phyloP scores from a whole-genome alignment of 64 coral and sea anemone genomes.

The Hydrozoanthus tunicans region DNA sequence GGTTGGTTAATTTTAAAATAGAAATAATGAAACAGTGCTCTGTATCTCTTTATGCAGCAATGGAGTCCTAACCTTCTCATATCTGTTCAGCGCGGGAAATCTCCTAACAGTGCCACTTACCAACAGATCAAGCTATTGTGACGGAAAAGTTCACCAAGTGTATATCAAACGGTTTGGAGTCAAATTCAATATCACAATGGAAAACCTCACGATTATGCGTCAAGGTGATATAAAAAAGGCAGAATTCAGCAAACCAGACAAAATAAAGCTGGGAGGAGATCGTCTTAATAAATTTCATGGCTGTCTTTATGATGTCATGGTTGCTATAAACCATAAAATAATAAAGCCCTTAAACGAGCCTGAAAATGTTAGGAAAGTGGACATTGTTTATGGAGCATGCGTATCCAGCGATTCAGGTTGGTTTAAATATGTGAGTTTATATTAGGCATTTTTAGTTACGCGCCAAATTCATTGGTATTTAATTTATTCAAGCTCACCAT shows the following conservation, averaged over 20 bases:
- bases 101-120: background rate
- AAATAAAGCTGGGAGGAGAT: slow-evolving; percentile 38
- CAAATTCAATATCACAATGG: slow-evolving; percentile 4
- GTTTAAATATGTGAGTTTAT: background rate
- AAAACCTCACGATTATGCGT: background rate
- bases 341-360: slow-evolving; percentile 7
- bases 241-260: slow-evolving; percentile 37
- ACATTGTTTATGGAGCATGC: slow-evolving; percentile 40
- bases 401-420: slow-evolving; percentile 23
- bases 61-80: slow-evolving; percentile 28
- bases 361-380: slow-evolving; percentile 17
- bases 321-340: slow-evolving; percentile 28
- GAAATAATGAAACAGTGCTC: background rate
- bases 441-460: background rate
- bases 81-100: slow-evolving; percentile 10
- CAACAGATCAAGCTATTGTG: slow-evolving; percentile 4
- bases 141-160: slow-evolving; percentile 24
- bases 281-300: slow-evolving; percentile 27
- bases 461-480: too few relatives aligned
- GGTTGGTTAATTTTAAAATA: background rate
- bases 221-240: background rate
- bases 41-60: background rate
- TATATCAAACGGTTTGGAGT: background rate
- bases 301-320: slow-evolving; percentile 45
- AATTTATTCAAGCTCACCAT: too few relatives aligned